Percentiles rank a stretch among this genome's conserved stretches.
phyloP scores from a whole-genome alignment of 2,797 vertebrate genomes.

The Hoplostethus mediterraneus region DNA sequence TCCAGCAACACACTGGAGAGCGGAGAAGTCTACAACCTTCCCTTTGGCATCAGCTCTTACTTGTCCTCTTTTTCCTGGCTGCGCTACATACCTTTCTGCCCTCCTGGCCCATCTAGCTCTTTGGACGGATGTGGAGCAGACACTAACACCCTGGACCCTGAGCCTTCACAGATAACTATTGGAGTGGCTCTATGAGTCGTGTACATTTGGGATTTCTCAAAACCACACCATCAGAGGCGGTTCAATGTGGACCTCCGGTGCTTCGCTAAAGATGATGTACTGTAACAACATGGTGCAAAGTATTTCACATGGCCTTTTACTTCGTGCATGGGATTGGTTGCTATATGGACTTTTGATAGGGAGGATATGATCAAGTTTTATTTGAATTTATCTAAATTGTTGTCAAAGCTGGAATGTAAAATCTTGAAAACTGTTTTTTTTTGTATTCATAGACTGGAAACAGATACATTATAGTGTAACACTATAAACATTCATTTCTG shows the following conservation, averaged over 20 bases:
- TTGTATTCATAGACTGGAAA: neutral
- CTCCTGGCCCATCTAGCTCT: conserved; percentile 62
- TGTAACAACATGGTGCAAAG: conserved; percentile 55
- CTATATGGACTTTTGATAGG: conserved; percentile 1
- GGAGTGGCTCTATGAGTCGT: conserved; percentile 68
- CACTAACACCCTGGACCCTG: conserved; percentile 52
- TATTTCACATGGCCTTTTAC: conserved; percentile 11
- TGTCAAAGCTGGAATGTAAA: conserved; percentile 4
- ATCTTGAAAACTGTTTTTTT: conserved; percentile 15
- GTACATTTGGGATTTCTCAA: conserved; percentile 13
- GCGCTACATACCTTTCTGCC: conserved; percentile 89
- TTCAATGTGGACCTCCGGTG: conserved; percentile 43
- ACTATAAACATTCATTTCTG: conserved; percentile 1
- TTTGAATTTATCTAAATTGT: conserved; percentile 11
- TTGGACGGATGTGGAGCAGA: conserved; percentile 36
- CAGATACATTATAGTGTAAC: too few species aligned
- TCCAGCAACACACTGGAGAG: conserved; percentile 72
- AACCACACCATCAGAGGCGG: conserved; percentile 47
- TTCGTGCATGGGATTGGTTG: neutral
- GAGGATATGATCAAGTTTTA: neutral
- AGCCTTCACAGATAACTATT: conserved; percentile 67
- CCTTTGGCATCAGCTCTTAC: conserved; percentile 88
- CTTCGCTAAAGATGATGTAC: conserved; percentile 47
- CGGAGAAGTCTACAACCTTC: conserved; percentile 89
- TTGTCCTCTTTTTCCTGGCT: conserved; percentile 82